Conservation (phyloP, 92 coral and sea anemone genomes). For the Ricordea florida region DNA sequence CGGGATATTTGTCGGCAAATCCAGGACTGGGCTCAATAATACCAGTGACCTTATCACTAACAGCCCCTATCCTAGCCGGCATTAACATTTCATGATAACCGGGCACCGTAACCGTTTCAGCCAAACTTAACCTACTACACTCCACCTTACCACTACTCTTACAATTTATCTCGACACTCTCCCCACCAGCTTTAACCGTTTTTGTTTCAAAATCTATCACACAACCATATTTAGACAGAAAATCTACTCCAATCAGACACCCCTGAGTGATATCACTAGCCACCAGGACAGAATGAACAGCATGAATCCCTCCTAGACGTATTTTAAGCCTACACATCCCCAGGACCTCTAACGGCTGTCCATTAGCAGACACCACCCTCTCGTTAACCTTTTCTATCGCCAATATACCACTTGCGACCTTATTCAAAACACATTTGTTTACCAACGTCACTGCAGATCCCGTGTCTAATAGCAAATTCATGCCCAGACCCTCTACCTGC, state of each 20-base stretch:
- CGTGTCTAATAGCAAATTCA: conserved; percentile 25
- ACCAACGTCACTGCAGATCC: conserved; percentile 38
- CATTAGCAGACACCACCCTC: conserved; percentile 32
- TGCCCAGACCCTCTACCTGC: conserved; percentile 6
- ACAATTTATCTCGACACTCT: neutral
- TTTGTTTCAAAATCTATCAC: conserved; percentile 3
- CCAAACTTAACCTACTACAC: conserved; percentile 31
- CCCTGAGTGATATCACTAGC: conserved; percentile 38
- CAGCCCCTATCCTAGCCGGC: conserved; percentile 13
- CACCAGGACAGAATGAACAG: conserved; percentile 25
- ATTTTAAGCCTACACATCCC: conserved; percentile 9
- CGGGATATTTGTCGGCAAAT: conserved; percentile 1
- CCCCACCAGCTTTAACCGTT: neutral
- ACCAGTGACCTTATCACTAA: conserved; percentile 7
- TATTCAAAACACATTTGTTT: conserved; percentile 8
- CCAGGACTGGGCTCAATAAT: conserved; percentile 37
- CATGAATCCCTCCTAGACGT: conserved; percentile 4
- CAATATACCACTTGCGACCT: neutral
- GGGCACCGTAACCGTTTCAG: conserved; percentile 32
- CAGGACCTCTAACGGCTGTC: conserved; percentile 7
- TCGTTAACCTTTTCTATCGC: neutral
- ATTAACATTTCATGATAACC: conserved; percentile 40
- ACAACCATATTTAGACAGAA: conserved; percentile 9
- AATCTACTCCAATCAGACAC: conserved; percentile 39
- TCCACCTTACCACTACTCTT: neutral